Base-by-base conservation (phyloP, 2,888 invertebrate species). In the Crepidodera aurea region DNA sequence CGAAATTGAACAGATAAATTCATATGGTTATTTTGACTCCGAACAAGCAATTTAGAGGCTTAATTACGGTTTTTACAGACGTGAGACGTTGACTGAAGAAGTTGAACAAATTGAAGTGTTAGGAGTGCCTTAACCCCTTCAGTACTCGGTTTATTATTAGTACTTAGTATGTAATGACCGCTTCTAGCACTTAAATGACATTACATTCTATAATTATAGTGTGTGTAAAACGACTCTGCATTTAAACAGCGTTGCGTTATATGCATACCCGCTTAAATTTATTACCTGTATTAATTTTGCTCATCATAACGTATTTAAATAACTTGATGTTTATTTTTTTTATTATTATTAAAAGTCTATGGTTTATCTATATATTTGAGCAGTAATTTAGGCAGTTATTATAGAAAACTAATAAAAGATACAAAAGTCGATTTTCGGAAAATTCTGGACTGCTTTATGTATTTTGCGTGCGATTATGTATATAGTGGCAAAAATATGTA, bases 141-240 rank as follows among this genome's bases (percentile, higher is more conserved):
- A 15, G 48, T 48, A 48, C 48, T 27, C 29, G 8, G 29, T 48
- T 48, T 48, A 48, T 48, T 48, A 48, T 27, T 48, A 48, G 48
- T 48, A 29, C 48, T 29, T 48, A 44, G 25, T 25, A 44, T 44
- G 44, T 44, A 27, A 48, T 48, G 48, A 13, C 48, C 48, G 48
- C 8, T 22, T 48, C 48, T 15, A 48, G 16, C 29, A 29, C 27
- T 48, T 48, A 48, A 39, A 29, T 48, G 48, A 48, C 48, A 42
- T 42, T 42, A 42, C 42, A 13, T 48, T 48, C 48, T 48, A 48
- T 48, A 48, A 48, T 48, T 48, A 48, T 15, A 29, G 48, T 48
- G 48, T 13, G 18, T 40, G 16, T n/a, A 18, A 40, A 40, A 18
- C 18, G 40, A 18, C 40, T 16, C 40, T 16, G 7, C 22, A 39